A percentile compares a stretch with the other conserved stretches of the same genome.
These are phyloP conservation scores for Condylura cristata DNA, from an alignment of 2,113 vertebrate genomes.

Conservation along the genomic window DNA sequence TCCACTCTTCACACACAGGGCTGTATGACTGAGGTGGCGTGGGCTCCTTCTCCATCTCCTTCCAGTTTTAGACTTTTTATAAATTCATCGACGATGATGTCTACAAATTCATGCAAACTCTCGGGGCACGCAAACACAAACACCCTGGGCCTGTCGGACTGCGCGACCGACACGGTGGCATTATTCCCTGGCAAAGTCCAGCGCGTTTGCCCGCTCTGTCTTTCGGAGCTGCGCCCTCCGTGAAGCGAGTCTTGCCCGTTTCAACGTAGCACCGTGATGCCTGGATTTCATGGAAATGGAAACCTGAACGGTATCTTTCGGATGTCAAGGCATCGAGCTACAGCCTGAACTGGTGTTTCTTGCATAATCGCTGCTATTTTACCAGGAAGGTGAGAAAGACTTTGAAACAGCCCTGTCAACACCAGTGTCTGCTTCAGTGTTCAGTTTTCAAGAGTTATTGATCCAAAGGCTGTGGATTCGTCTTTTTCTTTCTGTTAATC, in stretches of 20 bases:
- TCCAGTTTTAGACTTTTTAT: background rate
- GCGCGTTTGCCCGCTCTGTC: background rate
- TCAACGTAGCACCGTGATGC: background rate
- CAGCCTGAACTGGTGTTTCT: background rate
- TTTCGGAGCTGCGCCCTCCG: background rate
- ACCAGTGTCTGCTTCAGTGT: background rate
- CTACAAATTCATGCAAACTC: background rate
- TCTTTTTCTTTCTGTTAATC: background rate
- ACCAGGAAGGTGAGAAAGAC: background rate
- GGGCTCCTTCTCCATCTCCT: background rate
- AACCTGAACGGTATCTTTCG: background rate
- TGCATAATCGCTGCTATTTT: background rate
- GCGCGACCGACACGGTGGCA: fast-evolving
- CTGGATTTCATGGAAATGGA: background rate
- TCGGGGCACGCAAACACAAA: background rate
- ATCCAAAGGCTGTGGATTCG: background rate
- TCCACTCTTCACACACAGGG: background rate
- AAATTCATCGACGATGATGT: background rate
- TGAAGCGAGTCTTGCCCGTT: background rate
- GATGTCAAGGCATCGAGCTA: background rate
- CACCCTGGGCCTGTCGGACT: background rate
- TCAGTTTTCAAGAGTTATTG: background rate
- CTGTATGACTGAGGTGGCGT: background rate
- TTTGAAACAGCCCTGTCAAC: background rate
- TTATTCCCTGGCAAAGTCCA: background rate